Evolutionary conservation across 2,888 invertebrate genomes (phyloP), one percentile per base, ranked within the genome.

Genomic region (Vandiemenella viatica): DNA sequence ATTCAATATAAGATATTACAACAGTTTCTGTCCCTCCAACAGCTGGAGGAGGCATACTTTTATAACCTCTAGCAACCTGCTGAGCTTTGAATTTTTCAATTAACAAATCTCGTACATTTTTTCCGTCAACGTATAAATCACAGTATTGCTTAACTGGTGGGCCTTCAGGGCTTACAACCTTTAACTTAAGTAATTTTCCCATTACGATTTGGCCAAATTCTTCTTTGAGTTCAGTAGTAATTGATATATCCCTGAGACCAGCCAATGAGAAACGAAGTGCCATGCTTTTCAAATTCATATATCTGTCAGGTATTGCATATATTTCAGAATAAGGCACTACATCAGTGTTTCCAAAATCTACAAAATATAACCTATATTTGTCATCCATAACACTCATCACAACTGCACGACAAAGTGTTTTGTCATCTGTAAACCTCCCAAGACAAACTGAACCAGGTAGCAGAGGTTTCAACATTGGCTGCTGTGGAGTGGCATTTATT

Each of bases 321-420:
- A 88, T 75, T 56, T 82, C 77, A 55, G 77, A 74, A 53, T 79
- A 77, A 0, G 79, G 73, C 10, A 85, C 75, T 59, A 77, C 68
- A 66, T 84, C 86, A 5, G 79, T 79, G 60, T 84, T 82, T 21
- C 87, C 87, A 63, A 81, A 86, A 64, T 87, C 87, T 22, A 86
- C 83, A 63, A 83, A 87, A 60, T 80, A 83, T 5, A 87, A 73
- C 64, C 83, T 83, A 61, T 80, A 84, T 45, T 79, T 76, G 17
- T 77, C 76, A 51, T 79, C 78, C 32, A 79, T 77, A 40, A 83
- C 73, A 57, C 77, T 78, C 65, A 80, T 82, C 3, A 87, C 79
- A 32, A 87, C 79, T 23, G 85, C 86, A 55, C 88, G 72, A 59
- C 84, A 83, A 45, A 83, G 73, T 17, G 77, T 75, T 5, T 76